These are phyloP conservation scores for Ceriagrion tenellum DNA, from an alignment of 2,888 invertebrate genomes.

Conservation along the genomic window DNA sequence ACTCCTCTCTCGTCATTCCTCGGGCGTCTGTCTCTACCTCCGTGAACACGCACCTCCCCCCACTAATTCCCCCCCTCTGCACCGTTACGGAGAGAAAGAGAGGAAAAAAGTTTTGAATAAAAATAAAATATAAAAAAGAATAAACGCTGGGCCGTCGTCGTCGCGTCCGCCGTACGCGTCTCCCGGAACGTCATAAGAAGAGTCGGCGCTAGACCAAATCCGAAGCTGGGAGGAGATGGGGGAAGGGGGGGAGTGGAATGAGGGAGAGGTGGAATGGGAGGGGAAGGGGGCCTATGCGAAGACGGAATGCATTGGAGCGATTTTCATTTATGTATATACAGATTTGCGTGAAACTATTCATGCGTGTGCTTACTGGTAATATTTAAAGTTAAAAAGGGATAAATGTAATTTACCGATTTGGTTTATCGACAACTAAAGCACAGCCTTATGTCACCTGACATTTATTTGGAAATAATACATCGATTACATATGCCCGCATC, in stretches of 20 bases:
- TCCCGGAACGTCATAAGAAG: neutral
- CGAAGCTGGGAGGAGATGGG: neutral
- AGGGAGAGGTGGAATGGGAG: too few relatives aligned
- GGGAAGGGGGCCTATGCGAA: too few relatives aligned
- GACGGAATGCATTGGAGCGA: neutral
- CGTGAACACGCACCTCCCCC: neutral
- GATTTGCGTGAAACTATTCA: too few relatives aligned
- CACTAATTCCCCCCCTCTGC: neutral
- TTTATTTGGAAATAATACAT: too few relatives aligned
- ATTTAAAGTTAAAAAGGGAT: too few relatives aligned
- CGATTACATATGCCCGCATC: too few relatives aligned
- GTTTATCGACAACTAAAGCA: too few relatives aligned
- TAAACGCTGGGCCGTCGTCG: neutral
- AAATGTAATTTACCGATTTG: too few relatives aligned
- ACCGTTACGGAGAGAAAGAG: neutral
- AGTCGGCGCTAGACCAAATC: constrained; percentile 28
- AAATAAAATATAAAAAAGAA: neutral
- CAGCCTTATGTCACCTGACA: too few relatives aligned
- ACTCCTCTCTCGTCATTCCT: neutral
- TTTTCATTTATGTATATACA: too few relatives aligned
- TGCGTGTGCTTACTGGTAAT: too few relatives aligned
- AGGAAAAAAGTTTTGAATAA: neutral
- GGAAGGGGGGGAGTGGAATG: neutral
- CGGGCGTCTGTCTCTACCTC: neutral
- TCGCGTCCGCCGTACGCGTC: neutral